Conservation (phyloP, 1,140 invertebrate genomes). For the Lysiphlebus fabarum region DNA sequence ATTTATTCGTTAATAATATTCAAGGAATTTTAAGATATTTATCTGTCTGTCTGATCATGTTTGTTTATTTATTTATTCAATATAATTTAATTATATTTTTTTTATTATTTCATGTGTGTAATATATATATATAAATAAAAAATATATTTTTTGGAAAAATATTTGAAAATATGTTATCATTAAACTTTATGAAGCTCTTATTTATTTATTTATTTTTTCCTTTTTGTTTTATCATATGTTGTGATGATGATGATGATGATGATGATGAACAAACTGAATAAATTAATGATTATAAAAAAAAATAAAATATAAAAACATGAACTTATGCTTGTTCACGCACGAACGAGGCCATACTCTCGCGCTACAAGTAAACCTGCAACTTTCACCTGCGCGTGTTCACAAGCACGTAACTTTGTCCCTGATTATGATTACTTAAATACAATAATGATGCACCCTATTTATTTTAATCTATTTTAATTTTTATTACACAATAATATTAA, state of each 20-base stretch:
- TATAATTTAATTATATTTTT: too few species aligned
- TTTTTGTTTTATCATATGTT: too few species aligned
- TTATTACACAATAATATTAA: background rate
- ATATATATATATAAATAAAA: too few species aligned
- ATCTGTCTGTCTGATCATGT: too few species aligned
- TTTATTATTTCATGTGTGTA: too few species aligned
- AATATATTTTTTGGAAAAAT: too few species aligned
- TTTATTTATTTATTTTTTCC: too few species aligned
- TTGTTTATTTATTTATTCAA: too few species aligned
- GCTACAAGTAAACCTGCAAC: conserved; percentile 31
- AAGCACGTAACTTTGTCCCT: conserved; percentile 24
- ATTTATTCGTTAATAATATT: too few species aligned
- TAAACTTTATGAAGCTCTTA: background rate
- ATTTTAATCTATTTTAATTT: conserved; percentile 9
- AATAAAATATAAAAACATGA: conserved; percentile 7
- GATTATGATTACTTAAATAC: background rate
- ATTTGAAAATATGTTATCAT: background rate
- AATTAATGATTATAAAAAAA: conserved; percentile 2
- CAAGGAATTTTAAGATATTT: too few species aligned
- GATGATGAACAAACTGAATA: background rate
- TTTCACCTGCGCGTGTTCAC: conserved; percentile 42
- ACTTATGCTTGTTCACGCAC: conserved; percentile 17
- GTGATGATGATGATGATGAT: too few species aligned
- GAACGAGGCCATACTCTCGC: conserved; percentile 43
- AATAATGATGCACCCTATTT: conserved; percentile 11